Evolutionary conservation across 2,113 vertebrate genomes (phyloP), one percentile per base, ranked within the genome.

Genomic region (Probosciger aterrimus): DNA sequence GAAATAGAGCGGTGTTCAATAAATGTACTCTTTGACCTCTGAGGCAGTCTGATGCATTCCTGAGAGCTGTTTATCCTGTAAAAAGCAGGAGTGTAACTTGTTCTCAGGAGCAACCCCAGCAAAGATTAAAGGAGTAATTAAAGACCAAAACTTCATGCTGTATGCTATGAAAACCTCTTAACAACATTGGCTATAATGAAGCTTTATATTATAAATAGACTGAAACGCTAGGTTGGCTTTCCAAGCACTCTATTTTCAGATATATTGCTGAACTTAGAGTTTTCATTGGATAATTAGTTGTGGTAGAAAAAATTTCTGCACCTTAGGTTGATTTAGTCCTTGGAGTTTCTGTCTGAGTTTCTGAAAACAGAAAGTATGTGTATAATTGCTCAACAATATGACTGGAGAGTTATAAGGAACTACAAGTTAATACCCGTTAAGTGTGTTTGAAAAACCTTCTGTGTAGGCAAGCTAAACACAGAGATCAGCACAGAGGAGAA

Each of bases 71-170:
- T 94, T 95, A 92, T 49, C 80, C 90, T 84, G 35, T 92, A 79
- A 95, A 96, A 86, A 28, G 73, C 73, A 76, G 39, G 52, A 96
- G 52, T 73, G 69, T 44, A 84, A 88, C 90, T 83, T 90, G 57
- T 89, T 96, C 69, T 92, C 90, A 87, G 88, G 80, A 94, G 76
- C 52, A 65, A 96, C 35, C 27, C 52, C 69, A 88, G 41, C 24
- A 93, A 82, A 96, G 95, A 95, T 95, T 93, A 96, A 96, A 96
- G 92, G 62, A 84, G 52, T 93, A 94, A 94, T 95, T 96, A 96
- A 89, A 84, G 90, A 86, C 43, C 73, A 88, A 96, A 92, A 88
- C 52, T 81, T 84, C 49, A 82, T 69, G 57, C 35, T 92, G 68
- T 71, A 55, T 81, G 30, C 74, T 22, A 18, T 95, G 92, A 95